These are phyloP conservation scores for Papilio demoleus DNA, from an alignment of 2,888 invertebrate genomes.

Conservation along the genomic window DNA sequence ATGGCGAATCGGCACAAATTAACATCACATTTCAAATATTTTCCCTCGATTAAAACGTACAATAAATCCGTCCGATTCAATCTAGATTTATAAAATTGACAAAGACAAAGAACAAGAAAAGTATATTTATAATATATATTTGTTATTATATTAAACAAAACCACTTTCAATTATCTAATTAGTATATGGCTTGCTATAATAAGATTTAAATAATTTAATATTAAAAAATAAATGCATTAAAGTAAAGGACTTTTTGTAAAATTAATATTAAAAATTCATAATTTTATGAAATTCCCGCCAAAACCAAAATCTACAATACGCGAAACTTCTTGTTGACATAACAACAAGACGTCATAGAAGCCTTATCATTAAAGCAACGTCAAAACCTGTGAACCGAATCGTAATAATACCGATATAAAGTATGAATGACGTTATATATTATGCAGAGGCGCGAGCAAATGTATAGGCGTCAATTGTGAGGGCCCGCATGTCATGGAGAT, in stretches of 20 bases:
- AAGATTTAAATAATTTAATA: too few species aligned
- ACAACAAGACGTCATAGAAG: not conserved
- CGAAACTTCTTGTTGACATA: not conserved
- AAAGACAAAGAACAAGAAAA: not conserved
- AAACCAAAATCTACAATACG: not conserved
- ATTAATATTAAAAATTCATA: too few species aligned
- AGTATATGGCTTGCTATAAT: too few species aligned
- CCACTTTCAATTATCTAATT: too few species aligned
- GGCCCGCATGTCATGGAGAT: constrained; percentile 41
- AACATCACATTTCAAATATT: constrained; percentile 44
- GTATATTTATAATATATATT: too few species aligned
- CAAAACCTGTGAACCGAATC: constrained; percentile 24
- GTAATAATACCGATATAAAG: not conserved
- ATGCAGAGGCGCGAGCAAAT: constrained; percentile 43
- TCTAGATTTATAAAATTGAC: not conserved
- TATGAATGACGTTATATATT: too few species aligned
- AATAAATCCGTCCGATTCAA: constrained; percentile 14
- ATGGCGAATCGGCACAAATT: constrained; percentile 42
- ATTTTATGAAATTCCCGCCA: not conserved
- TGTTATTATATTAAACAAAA: too few species aligned
- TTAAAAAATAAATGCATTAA: too few species aligned
- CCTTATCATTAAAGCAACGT: not conserved
- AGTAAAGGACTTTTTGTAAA: too few species aligned
- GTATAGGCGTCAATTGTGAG: constrained; percentile 38
- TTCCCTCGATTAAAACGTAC: constrained; percentile 40